Evolutionary conservation across 92 coral and sea anemone genomes (phyloP).

Genomic region (Zoanthus solanderi): DNA sequence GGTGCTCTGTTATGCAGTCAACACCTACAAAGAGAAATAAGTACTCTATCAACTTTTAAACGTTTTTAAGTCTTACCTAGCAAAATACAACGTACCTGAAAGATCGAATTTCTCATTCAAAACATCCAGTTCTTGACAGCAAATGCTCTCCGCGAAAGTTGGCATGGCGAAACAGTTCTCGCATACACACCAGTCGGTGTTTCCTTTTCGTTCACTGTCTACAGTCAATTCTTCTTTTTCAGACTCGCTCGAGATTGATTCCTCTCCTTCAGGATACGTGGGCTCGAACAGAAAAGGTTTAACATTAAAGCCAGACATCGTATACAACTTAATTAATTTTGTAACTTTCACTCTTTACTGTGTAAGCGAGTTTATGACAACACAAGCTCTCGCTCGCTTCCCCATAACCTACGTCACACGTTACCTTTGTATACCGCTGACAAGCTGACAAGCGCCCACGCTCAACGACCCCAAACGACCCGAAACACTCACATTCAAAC

Average conservation of each 20-base stretch:
- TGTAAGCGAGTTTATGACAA: conserved; percentile 3
- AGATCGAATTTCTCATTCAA: conserved; percentile 23
- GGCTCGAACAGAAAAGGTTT: conserved; percentile 21
- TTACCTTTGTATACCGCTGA: conserved; percentile 25
- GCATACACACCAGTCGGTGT: conserved; percentile 29
- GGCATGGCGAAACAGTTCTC: conserved; percentile 16
- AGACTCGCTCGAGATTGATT: not conserved
- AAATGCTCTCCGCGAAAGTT: conserved; percentile 9
- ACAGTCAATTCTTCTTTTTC: not conserved
- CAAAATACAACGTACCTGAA: conserved; percentile 30
- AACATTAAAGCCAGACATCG: not conserved
- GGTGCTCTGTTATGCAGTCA: conserved; percentile 27
- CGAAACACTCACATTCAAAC: conserved; percentile 6
- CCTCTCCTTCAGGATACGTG: not conserved
- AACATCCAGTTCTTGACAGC: conserved; percentile 30
- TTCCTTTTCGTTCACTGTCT: not conserved
- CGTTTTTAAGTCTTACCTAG: conserved; percentile 17
- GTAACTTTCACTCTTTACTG: conserved; percentile 3
- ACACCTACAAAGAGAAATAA: not conserved
- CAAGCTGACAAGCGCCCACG: conserved; percentile 38
- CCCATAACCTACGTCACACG: conserved; percentile 23
- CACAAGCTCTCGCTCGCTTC: conserved; percentile 15
- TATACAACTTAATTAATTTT: not conserved
- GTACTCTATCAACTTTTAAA: not conserved
- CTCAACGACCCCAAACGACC: not conserved